Base-by-base conservation (phyloP, 1,140 invertebrate genomes). In the Drosophila pseudoananassae region DNA sequence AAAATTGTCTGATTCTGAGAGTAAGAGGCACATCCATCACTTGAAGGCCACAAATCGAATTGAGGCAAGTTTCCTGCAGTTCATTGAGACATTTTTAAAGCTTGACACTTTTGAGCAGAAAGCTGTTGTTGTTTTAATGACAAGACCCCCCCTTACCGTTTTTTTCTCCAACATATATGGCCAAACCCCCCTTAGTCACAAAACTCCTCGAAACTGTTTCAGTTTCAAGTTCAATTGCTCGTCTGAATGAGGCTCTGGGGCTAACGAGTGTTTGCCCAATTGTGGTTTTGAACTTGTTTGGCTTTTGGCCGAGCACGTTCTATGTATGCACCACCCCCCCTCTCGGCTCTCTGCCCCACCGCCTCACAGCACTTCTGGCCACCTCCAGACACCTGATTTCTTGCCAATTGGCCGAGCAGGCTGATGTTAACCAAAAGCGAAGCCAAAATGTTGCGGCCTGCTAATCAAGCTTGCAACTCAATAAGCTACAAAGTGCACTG, bases 231-330 rank as follows among this genome's bases (percentile, higher is more conserved):
- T 70, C 66, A 70, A 70, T 69, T 56, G 64, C 45, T 45, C 60
- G 49, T 57, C 53, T 45, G 49, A 61, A 81, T 54, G 60, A 47
- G 43, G 66, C 72, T 77, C 46, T 38, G 55, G 43, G 45, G 55
- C 55, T 64, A 82, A 31, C 36, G 36, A 61, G 64, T 68, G 66
- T 79, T 89, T 88, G 83, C 83, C 83, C 83, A 88, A 88, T 88
- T 88, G 83, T 65, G 83, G 83, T 88, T 88, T 88, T 85, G 77
- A 85, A 85, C 81, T 85, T 88, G 83, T 88, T 88, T 76, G 76
- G 78, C 70, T 87, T 88, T 82, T 72, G 75, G 75, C 65, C 66
- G 46, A 60, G 63, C 63, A 46, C 43, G 43, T 27, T 59, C 45
- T 61, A 4, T 27, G 25, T 27, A 27, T 27, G 25, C 25, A 27